Evolutionary conservation across 2,888 invertebrate genomes (phyloP), one percentile per base, ranked within the genome.

Genomic region (Tachina lurida): DNA sequence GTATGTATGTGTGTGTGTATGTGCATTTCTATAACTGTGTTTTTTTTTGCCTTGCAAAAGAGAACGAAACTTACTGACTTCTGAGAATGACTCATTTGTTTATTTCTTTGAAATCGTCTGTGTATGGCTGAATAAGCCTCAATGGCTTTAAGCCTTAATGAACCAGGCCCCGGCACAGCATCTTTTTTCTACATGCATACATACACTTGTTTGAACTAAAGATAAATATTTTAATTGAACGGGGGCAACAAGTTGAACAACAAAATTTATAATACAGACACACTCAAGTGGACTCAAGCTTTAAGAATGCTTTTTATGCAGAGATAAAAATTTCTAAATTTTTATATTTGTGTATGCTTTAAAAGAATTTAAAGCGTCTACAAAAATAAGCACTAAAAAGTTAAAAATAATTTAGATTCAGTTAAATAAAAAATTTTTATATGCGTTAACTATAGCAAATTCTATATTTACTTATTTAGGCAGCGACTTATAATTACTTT

Each of bases 171-270:
- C 52, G 52, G 10, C 10, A 41, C 52, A 52, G 19, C 60, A 58
- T 49, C 8, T 68, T 49, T 3, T 68, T 47, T 47, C 31, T 52
- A 58, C 22, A 58, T n/a, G n/a, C n/a, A n/a, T n/a, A n/a, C n/a
- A n/a, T n/a, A 41, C 22, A 60, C 1, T 60, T 70, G 31, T 31
- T 31, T 5, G 31, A 60, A 60, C 60, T 54, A 19, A 81, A 81
- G 45, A 62, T 71, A 63, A 63, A 68, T 81, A 52, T 81, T 68
- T 81, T 75, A 81, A 81, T 81, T 81, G 67, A 81, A 81, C 43
- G 68, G 31, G 68, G 75, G 74, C 62, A 81, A 68, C 74, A 75
- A 81, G 68, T 68, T 75, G 60, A 68, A 75, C 62, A 75, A 81
- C 60, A 75, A 81, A 31, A 68, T 81, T 81, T 68, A 62, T 60